Conservation (phyloP, 1,140 invertebrate species). For the Sycophila sp. region DNA sequence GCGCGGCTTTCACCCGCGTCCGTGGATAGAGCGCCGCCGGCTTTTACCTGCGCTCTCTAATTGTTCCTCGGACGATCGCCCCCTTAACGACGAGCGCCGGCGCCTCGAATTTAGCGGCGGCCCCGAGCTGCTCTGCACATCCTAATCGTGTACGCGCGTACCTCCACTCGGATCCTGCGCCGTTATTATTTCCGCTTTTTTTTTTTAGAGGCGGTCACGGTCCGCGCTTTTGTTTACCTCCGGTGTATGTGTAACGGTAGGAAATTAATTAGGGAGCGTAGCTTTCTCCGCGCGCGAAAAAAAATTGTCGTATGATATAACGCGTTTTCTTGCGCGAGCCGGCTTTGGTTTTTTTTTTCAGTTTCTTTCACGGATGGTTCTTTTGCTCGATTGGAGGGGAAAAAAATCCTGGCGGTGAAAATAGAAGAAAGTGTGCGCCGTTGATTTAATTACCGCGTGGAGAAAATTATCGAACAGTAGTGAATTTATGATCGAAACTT, state of each 20-base stretch:
- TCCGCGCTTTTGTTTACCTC: too few relatives aligned
- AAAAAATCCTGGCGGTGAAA: background rate
- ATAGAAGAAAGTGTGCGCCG: slow-evolving; percentile 21
- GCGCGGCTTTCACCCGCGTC: background rate
- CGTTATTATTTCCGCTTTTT: too few relatives aligned
- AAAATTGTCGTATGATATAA: slow-evolving; percentile 5
- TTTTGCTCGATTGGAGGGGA: too few relatives aligned
- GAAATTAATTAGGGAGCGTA: background rate
- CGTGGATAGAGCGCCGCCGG: background rate
- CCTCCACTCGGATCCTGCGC: too few relatives aligned
- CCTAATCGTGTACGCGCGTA: too few relatives aligned
- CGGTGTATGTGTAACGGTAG: background rate
- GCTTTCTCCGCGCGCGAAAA: slow-evolving; percentile 18
- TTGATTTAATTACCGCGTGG: background rate
- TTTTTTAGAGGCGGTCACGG: too few relatives aligned
- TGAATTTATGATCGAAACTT: background rate
- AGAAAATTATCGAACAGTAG: background rate
- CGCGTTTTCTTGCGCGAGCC: background rate
- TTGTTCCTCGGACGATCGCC: background rate
- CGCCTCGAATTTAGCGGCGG: too few relatives aligned
- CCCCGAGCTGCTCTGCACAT: too few relatives aligned
- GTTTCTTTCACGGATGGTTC: background rate
- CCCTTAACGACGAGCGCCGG: too few relatives aligned
- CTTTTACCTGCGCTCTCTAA: background rate
- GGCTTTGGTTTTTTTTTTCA: background rate